phyloP scores from a whole-genome alignment of 1,140 invertebrate genomes.

The Adelges cooleyi region DNA sequence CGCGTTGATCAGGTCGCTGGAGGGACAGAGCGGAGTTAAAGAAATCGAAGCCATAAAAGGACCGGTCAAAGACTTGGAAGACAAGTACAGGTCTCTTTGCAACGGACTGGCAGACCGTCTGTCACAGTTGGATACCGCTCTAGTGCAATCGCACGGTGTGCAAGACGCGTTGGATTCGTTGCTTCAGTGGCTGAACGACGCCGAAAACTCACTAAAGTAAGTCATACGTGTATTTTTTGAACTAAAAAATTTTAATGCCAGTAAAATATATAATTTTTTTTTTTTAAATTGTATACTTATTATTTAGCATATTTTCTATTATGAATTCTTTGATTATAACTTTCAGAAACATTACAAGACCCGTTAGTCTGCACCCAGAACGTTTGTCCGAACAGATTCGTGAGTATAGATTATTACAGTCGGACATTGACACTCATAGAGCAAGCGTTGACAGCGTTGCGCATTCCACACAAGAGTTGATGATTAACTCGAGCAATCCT shows the following conservation, averaged over 20 bases:
- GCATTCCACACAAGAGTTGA: constrained; percentile 62
- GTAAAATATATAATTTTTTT: no score
- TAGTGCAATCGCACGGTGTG: constrained; percentile 87
- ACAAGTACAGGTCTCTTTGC: constrained; percentile 62
- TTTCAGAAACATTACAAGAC: constrained; percentile 54
- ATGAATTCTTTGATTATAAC: no score
- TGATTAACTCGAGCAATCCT: constrained; percentile 68
- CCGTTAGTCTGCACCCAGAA: constrained; percentile 77
- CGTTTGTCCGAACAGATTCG: constrained; percentile 79
- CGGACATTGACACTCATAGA: constrained; percentile 73
- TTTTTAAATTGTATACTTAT: no score
- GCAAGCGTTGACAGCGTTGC: constrained; percentile 73
- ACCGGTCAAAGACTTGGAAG: constrained; percentile 61
- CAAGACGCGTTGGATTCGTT: constrained; percentile 82
- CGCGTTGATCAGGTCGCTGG: constrained; percentile 28
- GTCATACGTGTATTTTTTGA: constrained; percentile 35
- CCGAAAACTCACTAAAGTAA: constrained; percentile 70
- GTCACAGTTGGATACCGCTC: constrained; percentile 69
- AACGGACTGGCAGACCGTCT: constrained; percentile 64
- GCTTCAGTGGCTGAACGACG: constrained; percentile 69
- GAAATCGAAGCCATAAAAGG: constrained; percentile 67
- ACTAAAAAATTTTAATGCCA: neutral
- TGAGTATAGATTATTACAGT: constrained; percentile 64
- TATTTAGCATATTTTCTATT: no score
- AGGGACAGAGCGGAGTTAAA: constrained; percentile 56